These are phyloP conservation scores for Staurois parvus DNA, from an alignment of 2,797 vertebrate species.

Conservation along the genomic window DNA sequence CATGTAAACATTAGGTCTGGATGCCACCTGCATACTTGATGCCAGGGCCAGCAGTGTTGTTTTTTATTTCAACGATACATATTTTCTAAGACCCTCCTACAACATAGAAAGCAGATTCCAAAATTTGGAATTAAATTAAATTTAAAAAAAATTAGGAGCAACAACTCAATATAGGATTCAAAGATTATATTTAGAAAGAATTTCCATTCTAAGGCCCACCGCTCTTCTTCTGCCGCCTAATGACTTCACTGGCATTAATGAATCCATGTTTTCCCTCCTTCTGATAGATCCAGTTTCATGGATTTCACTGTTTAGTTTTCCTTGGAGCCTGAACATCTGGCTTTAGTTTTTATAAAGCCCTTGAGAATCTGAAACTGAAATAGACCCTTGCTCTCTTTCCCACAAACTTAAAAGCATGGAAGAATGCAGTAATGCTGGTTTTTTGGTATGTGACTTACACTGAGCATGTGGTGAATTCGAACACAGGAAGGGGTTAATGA, in stretches of 20 bases:
- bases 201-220: neutral
- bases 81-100: no score
- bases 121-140: neutral
- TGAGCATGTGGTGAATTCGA: constrained; percentile 20
- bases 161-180: neutral
- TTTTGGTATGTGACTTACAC: constrained; percentile 55
- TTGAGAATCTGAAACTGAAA: constrained; percentile 59
- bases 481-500: constrained; percentile 54
- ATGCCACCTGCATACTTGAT: no score
- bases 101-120: no score
- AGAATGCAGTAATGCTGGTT: constrained; percentile 55
- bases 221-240: neutral
- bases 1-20: no score
- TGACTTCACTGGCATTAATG: neutral
- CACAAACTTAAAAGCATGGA: constrained; percentile 61
- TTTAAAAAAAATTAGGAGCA: neutral
- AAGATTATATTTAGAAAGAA: no score
- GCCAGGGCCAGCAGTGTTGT: no score
- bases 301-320: constrained; percentile 64
- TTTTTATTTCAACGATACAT: no score
- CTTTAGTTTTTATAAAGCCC: constrained; percentile 54
- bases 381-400: constrained; percentile 60
- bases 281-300: constrained; percentile 62
- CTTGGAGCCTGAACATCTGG: constrained; percentile 64
- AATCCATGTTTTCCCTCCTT: constrained; percentile 6